Conservation (phyloP, 2,113 vertebrate genomes). For the Paraplagusia blochii region DNA sequence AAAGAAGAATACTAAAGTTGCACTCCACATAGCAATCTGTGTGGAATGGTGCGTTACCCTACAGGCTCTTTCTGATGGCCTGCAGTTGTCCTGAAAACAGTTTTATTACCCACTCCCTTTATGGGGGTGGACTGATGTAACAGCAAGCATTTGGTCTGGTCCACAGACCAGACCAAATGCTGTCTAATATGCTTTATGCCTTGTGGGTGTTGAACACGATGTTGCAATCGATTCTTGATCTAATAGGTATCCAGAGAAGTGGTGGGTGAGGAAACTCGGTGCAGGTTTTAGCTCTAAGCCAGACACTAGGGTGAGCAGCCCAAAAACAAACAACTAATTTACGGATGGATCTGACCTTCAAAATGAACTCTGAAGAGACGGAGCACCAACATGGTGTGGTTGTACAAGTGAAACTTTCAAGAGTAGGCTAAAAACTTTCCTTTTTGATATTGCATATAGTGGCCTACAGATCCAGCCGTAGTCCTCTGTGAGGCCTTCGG, state of each 20-base stretch:
- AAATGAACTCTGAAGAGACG: too few relatives aligned
- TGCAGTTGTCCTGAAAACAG: not conserved
- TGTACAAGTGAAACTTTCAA: too few relatives aligned
- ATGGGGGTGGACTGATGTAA: conserved; percentile 5
- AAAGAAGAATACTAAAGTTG: conserved; percentile 3
- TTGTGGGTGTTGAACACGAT: conserved; percentile 1
- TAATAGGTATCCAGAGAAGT: conserved; percentile 2
- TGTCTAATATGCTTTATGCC: not conserved
- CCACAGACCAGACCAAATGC: conserved; percentile 2
- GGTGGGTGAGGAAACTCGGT: not conserved
- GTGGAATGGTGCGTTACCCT: not conserved
- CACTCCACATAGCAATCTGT: not conserved
- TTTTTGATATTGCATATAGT: too few relatives aligned
- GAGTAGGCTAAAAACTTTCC: too few relatives aligned
- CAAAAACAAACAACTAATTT: not conserved
- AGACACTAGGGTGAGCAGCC: not conserved
- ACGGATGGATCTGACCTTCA: too few relatives aligned
- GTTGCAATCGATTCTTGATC: conserved; percentile 18
- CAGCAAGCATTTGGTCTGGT: not conserved
- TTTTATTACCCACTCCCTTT: conserved; percentile 5
- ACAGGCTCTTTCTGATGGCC: not conserved
- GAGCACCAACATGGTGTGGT: too few relatives aligned
- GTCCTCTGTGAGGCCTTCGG: too few relatives aligned
- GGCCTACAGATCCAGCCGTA: too few relatives aligned
- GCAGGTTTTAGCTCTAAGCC: not conserved